Base-by-base conservation (phyloP, 2,797 vertebrate species). In the Telmatherina bonti region DNA sequence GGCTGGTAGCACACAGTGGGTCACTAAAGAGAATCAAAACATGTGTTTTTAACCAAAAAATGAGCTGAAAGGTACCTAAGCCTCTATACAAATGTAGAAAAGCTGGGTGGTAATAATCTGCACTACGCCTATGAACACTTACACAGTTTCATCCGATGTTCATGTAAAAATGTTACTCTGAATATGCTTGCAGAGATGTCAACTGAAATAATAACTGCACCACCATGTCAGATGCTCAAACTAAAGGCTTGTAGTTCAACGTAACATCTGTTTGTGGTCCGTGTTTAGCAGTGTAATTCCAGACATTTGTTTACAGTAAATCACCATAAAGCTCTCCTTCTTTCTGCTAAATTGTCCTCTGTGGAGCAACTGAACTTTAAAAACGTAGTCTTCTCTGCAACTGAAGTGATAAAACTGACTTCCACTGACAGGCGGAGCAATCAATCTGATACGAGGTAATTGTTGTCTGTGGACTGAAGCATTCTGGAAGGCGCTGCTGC, bases 401-500 rank as follows among this genome's bases (percentile, higher is more conserved):
- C n/a, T 31, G 26, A 55, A 4, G 35, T 47, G 61, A 83, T 83
- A 43, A 75, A 87, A 81, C 53, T 69, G 56, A 60, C 53, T 70
- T 70, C 56, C 22, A 18, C 52, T 7, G 52, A 83, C 72, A 75
- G 70, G 60, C 27, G 29, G 58, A 24, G 38, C 79, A 62, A 74
- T 89, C 67, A 69, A 45, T 85, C 69, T 86, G 83, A 85, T 86
- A 68, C 65, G 66, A 72, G 59, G 76, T 87, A 71, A 89, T 84
- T 82, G 83, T 75, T 64, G 78, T 88, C 53, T 67, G 64, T 35
- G 24, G 71, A 47, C n/a, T 12, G 22, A 59, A 59, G 65, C 61
- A 9, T 67, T 64, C 62, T 67, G 45, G 72, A 72, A 58, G 74
- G 30, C 74, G 64, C 66, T 15, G 80, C 78, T 60, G 68, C 72